phyloP scores from a whole-genome alignment of 2,113 vertebrate genomes.

The Macheiramphus alcinus region DNA sequence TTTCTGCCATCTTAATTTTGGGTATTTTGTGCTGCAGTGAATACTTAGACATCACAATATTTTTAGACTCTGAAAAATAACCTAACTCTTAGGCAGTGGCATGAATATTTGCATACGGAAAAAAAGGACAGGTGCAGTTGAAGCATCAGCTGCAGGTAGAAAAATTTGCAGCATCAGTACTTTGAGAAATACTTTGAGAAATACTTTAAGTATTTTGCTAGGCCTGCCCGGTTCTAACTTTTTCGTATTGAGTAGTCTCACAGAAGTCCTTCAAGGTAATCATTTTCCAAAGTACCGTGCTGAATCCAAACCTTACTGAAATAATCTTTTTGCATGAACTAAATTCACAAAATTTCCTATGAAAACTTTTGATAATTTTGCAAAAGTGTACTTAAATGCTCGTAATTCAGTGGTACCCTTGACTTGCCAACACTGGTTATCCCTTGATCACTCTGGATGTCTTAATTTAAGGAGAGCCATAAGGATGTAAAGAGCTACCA shows the following conservation, averaged over 20 bases:
- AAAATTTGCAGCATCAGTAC: background rate
- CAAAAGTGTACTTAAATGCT: background rate
- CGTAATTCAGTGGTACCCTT: accelerated
- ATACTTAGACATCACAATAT: background rate
- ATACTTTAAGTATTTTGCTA: background rate
- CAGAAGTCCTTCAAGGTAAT: background rate
- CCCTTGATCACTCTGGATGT: background rate
- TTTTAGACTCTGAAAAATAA: background rate
- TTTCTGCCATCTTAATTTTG: background rate
- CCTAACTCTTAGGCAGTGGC: background rate
- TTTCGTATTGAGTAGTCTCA: background rate
- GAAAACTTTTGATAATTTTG: background rate
- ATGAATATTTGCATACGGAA: background rate
- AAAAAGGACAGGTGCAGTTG: background rate
- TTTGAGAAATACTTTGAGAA: background rate
- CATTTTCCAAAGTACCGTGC: background rate
- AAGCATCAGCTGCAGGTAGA: background rate
- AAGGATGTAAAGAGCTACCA: background rate
- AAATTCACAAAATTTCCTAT: background rate
- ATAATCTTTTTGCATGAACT: background rate
- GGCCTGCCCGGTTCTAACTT: background rate
- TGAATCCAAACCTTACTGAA: background rate
- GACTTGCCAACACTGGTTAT: background rate
- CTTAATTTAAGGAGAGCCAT: background rate
- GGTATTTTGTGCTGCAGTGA: background rate